Percentiles rank a stretch among this genome's conserved stretches.
phyloP scores from a whole-genome alignment of 2,888 invertebrate species.

The Byasa hedistus region DNA sequence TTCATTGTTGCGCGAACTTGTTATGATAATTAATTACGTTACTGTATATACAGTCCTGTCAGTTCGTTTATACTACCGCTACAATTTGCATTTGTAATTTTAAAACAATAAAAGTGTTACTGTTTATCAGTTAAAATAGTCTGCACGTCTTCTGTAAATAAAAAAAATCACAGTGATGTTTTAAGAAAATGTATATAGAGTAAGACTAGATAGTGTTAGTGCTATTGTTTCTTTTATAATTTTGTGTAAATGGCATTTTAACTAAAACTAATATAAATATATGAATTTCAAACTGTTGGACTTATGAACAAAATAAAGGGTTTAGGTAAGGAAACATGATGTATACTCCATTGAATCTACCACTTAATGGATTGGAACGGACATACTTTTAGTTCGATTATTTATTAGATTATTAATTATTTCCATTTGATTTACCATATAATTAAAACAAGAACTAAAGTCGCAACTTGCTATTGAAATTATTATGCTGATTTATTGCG shows the following conservation, averaged over 20 bases:
- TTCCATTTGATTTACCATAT: neutral
- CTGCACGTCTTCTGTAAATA: too few relatives aligned
- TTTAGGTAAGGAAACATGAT: constrained; percentile 1
- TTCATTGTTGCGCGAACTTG: constrained; percentile 24
- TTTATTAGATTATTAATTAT: neutral
- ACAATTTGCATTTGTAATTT: constrained; percentile 6
- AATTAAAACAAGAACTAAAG: neutral
- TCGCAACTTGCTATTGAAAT: too few relatives aligned
- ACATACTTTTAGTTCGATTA: neutral
- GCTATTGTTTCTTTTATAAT: too few relatives aligned
- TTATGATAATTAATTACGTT: constrained; percentile 26
- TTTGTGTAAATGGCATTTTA: too few relatives aligned
- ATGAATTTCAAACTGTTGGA: neutral
- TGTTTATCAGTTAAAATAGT: neutral
- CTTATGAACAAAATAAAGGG: constrained; percentile 2
- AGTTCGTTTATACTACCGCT: constrained; percentile 20
- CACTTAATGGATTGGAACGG: constrained; percentile 8
- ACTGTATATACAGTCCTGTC: constrained; percentile 4
- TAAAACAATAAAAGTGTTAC: neutral
- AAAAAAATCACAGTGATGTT: too few relatives aligned
- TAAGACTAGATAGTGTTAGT: too few relatives aligned
- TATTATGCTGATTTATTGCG: too few relatives aligned
- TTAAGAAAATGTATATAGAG: too few relatives aligned
- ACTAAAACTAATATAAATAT: neutral
- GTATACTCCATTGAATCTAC: constrained; percentile 16